Evolutionary conservation across 2,888 invertebrate genomes (phyloP).

Genomic region (Epinotia ramella): DNA sequence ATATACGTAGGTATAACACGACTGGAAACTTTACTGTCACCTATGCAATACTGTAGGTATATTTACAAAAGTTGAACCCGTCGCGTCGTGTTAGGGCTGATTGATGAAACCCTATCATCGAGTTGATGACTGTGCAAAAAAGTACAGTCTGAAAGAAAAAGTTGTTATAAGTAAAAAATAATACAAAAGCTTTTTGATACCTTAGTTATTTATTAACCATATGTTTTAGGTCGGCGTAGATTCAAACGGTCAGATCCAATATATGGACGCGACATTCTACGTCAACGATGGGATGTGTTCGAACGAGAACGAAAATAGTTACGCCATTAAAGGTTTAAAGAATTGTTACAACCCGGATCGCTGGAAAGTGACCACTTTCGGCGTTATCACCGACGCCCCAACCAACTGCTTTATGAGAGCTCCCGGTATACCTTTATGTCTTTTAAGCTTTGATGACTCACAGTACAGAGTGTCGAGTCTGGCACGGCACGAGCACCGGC

Average conservation of each 20-base stretch:
- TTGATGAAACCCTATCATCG: no score
- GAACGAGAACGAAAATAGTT: constrained; percentile 58
- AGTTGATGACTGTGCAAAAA: no score
- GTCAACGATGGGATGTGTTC: constrained; percentile 57
- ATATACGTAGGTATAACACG: no score
- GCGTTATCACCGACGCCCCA: constrained; percentile 54
- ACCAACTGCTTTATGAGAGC: constrained; percentile 55
- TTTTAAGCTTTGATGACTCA: not conserved
- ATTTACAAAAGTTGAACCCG: no score
- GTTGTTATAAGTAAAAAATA: no score
- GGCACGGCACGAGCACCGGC: not conserved
- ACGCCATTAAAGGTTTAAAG: constrained; percentile 48
- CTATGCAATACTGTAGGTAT: no score
- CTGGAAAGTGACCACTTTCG: constrained; percentile 57
- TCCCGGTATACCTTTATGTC: constrained; percentile 49
- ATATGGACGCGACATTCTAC: constrained; percentile 60
- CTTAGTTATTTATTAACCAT: not conserved
- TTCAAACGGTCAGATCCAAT: constrained; percentile 60
- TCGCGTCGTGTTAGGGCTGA: no score
- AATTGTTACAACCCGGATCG: constrained; percentile 54
- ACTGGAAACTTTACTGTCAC: no score
- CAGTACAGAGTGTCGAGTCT: not conserved
- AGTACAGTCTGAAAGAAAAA: no score
- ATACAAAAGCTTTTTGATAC: no score
- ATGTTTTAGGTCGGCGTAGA: constrained; percentile 59